These are phyloP conservation scores for Eupithecia tripunctaria DNA, from an alignment of 2,888 invertebrate genomes.

Conservation along the genomic window DNA sequence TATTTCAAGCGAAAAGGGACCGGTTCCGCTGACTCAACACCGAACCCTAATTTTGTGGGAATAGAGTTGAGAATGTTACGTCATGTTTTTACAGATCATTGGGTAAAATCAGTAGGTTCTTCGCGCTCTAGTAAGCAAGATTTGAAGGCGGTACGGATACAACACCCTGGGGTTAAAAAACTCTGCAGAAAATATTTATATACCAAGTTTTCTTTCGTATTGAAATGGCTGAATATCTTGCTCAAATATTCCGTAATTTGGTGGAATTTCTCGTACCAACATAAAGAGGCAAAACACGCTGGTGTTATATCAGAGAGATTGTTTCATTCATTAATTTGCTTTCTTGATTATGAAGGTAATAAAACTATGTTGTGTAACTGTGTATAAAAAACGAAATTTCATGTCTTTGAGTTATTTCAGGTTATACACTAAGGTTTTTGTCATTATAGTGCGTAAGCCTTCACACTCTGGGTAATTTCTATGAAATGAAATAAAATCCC, in stretches of 20 bases:
- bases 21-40: slow-evolving; percentile 24
- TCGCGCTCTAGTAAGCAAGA: slow-evolving; percentile 9
- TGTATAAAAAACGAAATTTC: too few species aligned
- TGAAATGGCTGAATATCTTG: neutral
- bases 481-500: too few species aligned
- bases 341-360: too few species aligned
- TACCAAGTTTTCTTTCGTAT: neutral
- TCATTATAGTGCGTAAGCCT: too few species aligned
- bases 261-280: neutral
- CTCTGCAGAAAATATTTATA: neutral
- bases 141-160: neutral
- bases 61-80: slow-evolving; percentile 13
- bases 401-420: too few species aligned
- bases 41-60: slow-evolving; percentile 20
- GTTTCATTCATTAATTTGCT: too few species aligned
- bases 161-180: neutral
- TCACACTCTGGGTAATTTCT: too few species aligned
- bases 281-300: neutral
- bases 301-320: neutral
- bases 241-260: neutral
- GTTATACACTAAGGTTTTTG: too few species aligned
- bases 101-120: slow-evolving; percentile 16
- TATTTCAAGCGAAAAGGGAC: slow-evolving; percentile 27
- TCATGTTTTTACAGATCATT: slow-evolving; percentile 12
- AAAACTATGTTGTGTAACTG: too few species aligned